Evolutionary conservation across 2,797 vertebrate species (phyloP).

Genomic region (Pyrocephalus nanus): DNA sequence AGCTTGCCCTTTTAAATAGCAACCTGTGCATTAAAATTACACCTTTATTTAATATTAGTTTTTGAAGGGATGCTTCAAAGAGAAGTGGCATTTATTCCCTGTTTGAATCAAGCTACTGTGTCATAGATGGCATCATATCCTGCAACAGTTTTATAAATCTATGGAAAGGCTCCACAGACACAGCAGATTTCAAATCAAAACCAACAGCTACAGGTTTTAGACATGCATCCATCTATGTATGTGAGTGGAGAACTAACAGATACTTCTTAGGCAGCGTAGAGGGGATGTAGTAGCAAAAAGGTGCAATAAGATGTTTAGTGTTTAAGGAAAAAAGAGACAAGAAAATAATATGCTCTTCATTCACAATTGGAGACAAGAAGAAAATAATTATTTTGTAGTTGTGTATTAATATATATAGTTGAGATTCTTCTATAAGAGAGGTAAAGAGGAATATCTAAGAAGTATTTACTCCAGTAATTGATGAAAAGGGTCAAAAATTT

Average conservation of each 20-base stretch:
- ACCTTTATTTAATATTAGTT: conserved; percentile 7
- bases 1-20: conserved; percentile 4
- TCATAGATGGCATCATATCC: neutral
- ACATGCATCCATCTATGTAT: neutral
- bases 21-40: neutral
- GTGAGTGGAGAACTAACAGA: neutral
- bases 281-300: neutral
- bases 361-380: neutral
- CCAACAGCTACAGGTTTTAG: neutral
- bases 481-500: neutral
- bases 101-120: neutral
- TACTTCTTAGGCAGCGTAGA: neutral
- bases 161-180: neutral
- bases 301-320: neutral
- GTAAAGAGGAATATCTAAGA: neutral
- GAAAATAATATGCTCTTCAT: neutral
- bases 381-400: neutral
- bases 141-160: neutral
- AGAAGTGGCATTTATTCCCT: neutral
- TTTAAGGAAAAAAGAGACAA: neutral
- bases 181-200: neutral
- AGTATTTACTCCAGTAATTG: neutral
- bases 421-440: neutral
- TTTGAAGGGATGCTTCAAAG: neutral
- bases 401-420: neutral